Percentiles rank a stretch among this genome's conserved stretches.
These are phyloP conservation scores for Musca vetustissima DNA, from an alignment of 1,140 invertebrate genomes.

Conservation along the genomic window DNA sequence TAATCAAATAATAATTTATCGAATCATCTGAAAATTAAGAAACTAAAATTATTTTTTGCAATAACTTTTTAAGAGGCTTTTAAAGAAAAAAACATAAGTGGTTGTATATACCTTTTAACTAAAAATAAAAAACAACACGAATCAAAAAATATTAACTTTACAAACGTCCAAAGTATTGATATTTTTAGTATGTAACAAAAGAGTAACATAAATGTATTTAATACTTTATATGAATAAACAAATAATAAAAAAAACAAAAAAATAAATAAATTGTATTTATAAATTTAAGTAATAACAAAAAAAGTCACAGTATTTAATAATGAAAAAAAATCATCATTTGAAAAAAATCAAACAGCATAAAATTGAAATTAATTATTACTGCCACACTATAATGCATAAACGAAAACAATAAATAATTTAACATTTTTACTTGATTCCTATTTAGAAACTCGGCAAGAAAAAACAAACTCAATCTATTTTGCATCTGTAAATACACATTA, in stretches of 20 bases:
- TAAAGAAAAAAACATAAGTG: not conserved
- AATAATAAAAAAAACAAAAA: conserved; percentile 3
- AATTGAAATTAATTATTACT: too few relatives aligned
- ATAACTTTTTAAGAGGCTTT: not conserved
- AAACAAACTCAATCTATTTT: too few relatives aligned
- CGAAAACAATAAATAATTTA: too few relatives aligned
- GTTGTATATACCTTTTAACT: conserved; percentile 7
- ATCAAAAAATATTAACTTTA: not conserved
- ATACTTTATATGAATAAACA: not conserved
- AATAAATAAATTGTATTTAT: conserved; percentile 6
- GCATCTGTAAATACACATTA: too few relatives aligned
- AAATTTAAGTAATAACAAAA: conserved; percentile 1
- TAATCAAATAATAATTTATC: not conserved
- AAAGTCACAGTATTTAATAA: not conserved
- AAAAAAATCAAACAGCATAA: too few relatives aligned
- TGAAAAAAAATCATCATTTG: not conserved
- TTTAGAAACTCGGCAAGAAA: too few relatives aligned
- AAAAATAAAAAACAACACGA: conserved; percentile 1
- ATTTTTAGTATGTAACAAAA: conserved; percentile 9
- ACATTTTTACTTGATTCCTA: too few relatives aligned
- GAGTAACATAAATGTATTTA: conserved; percentile 8
- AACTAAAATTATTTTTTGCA: not conserved
- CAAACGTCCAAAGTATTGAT: conserved; percentile 19
- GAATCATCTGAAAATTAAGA: too few relatives aligned
- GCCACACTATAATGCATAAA: too few relatives aligned